These are phyloP conservation scores for Danionella dracula DNA, from an alignment of 2,797 vertebrate genomes.

Conservation along the genomic window DNA sequence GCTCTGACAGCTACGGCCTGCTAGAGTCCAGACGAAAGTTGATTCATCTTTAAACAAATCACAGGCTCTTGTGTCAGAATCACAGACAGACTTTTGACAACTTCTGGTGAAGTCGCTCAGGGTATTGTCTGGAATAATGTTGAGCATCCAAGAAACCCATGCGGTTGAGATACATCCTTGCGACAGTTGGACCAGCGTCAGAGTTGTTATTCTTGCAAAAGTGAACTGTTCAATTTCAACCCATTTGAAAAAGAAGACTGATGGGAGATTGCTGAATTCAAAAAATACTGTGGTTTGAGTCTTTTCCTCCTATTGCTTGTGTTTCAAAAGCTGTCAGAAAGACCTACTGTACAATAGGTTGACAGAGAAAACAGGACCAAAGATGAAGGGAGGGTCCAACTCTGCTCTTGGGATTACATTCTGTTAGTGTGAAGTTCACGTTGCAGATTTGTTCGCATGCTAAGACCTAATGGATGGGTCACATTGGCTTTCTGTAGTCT, in stretches of 20 bases:
- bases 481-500: too few relatives aligned
- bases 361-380: too few relatives aligned
- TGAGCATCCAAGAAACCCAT: not conserved
- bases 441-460: too few relatives aligned
- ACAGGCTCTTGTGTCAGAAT: not conserved
- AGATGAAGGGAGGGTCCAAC: too few relatives aligned
- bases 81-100: slow-evolving; percentile 9
- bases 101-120: slow-evolving; percentile 10
- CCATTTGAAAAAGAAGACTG: not conserved
- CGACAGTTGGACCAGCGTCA: not conserved
- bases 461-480: too few relatives aligned
- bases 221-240: not conserved
- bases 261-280: slow-evolving; percentile 19
- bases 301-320: slow-evolving; percentile 30
- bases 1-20: slow-evolving; percentile 16
- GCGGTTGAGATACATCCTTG: not conserved
- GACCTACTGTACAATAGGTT: too few relatives aligned
- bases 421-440: too few relatives aligned
- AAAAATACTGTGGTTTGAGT: slow-evolving; percentile 32
- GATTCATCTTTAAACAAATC: slow-evolving; percentile 27
- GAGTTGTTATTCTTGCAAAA: not conserved
- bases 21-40: not conserved
- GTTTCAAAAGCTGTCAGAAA: slow-evolving; percentile 27
- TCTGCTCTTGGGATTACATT: too few relatives aligned
- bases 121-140: slow-evolving; percentile 11